Base-by-base conservation (phyloP, 2,113 vertebrate genomes). In the Hucho hucho region DNA sequence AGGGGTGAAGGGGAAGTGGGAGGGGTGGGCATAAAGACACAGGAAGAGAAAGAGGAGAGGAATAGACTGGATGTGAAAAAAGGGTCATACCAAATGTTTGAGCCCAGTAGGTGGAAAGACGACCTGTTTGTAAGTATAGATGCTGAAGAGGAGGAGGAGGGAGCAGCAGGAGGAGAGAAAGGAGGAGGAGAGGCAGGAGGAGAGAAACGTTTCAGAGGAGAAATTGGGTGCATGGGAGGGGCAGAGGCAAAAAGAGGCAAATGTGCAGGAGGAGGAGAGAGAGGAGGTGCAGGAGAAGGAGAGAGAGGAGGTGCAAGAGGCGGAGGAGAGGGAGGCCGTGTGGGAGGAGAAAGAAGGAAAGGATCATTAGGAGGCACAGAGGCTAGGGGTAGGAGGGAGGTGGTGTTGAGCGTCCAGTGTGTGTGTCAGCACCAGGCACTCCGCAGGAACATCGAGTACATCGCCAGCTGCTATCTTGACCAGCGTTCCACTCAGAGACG, bases 381-480 rank as follows among this genome's bases (percentile, higher is more conserved):
- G 37, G 37, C 9, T 43, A 43, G 37, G 37, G 37, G 2, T 43
- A 43, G 9, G 68, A 6, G 70, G 20, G 67, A 83, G 72, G 37
- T 69, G 9, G 37, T 99, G 71, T 91, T 94, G 12, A 87, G 37
- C 46, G 63, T 73, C 2, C 79, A 1, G 46, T 96, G 95, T 43
- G 75, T 90, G 6, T 96, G 95, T 81, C 93, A 78, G 70, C 93
- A 95, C 4, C 37, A 43, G 9, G 37, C 9, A 9, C 37, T 43
- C 9, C 9, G 37, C 37, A 92, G 82, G 74, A 98, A 99, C 56
- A 95, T 98, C 0, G 95, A 97, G 58, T 99, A 97, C 79, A 98
- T 99, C 4, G 95, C 96, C 64, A 96, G 95, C 90, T 99, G 96
- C 76, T 94, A 97, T 80, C 87, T 93, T 66, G 96, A 97, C 85